Conservation (phyloP, 2,113 vertebrate genomes). For the Apteryx owenii region DNA sequence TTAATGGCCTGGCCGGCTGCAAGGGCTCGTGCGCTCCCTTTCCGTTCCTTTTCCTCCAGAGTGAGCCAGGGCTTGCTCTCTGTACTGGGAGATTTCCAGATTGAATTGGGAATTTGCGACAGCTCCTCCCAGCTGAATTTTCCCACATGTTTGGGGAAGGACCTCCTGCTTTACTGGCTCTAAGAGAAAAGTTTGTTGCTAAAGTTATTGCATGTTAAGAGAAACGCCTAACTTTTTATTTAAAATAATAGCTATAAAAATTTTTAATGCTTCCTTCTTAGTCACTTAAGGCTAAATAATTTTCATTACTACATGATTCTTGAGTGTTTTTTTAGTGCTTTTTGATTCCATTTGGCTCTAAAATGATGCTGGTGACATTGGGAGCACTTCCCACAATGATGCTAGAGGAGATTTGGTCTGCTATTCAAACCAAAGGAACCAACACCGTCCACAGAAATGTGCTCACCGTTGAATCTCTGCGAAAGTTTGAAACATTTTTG, state of each 20-base stretch:
- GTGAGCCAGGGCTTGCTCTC: neutral
- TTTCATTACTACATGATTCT: neutral
- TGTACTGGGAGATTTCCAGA: neutral
- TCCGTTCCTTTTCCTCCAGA: neutral
- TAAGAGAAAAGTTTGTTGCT: neutral
- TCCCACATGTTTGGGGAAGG: fast-evolving
- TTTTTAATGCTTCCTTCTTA: neutral
- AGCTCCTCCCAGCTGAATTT: neutral
- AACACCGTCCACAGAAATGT: fast-evolving
- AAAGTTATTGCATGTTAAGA: neutral
- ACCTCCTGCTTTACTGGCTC: neutral
- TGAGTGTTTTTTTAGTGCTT: neutral
- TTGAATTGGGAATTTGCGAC: neutral
- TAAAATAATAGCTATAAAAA: neutral
- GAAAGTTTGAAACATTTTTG: neutral
- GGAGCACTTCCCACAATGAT: neutral
- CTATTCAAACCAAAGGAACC: neutral
- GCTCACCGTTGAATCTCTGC: fast-evolving
- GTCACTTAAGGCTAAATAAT: fast-evolving
- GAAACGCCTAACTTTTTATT: neutral
- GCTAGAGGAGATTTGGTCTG: neutral
- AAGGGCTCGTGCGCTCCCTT: neutral
- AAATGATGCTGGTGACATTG: fast-evolving
- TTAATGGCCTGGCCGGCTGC: neutral
- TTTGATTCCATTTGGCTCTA: fast-evolving